phyloP scores from a whole-genome alignment of 2,797 vertebrate genomes.

The Apodemus agrarius region DNA sequence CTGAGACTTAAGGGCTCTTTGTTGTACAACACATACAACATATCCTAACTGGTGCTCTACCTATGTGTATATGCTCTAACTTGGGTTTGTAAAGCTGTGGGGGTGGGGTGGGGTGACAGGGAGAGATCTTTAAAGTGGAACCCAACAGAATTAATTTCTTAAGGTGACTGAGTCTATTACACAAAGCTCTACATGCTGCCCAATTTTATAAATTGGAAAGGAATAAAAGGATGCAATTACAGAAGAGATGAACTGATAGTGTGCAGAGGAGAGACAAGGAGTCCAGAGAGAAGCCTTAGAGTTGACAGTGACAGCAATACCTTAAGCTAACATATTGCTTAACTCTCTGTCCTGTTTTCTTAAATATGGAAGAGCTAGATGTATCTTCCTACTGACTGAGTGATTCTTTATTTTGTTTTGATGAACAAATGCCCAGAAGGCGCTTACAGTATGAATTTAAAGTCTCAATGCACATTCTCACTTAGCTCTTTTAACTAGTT shows the following conservation, averaged over 20 bases:
- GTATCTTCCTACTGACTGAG: neutral
- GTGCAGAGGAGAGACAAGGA: neutral
- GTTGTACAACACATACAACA: neutral
- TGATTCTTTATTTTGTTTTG: neutral
- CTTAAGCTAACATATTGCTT: too few species aligned
- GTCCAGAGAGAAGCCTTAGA: neutral
- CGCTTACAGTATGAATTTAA: neutral
- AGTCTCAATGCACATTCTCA: neutral
- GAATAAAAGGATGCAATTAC: neutral
- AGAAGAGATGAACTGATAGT: neutral
- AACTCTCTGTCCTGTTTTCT: neutral
- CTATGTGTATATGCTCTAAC: too few species aligned
- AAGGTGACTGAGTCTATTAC: neutral
- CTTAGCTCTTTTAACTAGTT: neutral
- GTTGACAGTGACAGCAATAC: fast-evolving
- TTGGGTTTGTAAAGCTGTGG: neutral
- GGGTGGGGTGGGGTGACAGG: too few species aligned
- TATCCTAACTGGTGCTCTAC: neutral
- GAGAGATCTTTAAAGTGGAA: neutral
- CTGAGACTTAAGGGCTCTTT: neutral
- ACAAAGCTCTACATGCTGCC: neutral
- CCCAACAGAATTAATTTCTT: neutral
- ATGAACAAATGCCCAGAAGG: neutral
- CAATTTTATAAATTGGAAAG: neutral
- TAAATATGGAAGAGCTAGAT: neutral